A percentile compares a stretch with the other conserved stretches of the same genome.
Evolutionary conservation across 2,797 vertebrate genomes (phyloP).

Genomic region (Aratinga solstitialis): DNA sequence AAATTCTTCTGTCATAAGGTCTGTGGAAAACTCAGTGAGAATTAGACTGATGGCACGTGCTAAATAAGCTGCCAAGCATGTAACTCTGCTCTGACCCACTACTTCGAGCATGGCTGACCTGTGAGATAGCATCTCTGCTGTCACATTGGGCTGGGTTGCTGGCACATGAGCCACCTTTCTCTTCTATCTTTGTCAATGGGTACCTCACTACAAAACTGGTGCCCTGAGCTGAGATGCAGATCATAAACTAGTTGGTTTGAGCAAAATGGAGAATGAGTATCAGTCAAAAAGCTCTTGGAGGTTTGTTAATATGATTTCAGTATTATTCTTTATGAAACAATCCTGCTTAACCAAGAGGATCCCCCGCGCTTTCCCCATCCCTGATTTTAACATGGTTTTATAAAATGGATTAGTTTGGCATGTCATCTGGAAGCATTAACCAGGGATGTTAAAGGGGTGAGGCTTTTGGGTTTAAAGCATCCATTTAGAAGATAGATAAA

Average conservation of each 20-base stretch:
- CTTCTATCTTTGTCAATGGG: background rate
- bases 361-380: background rate
- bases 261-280: background rate
- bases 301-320: background rate
- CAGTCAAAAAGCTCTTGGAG: background rate
- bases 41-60: background rate
- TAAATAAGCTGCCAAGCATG: background rate
- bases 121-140: background rate
- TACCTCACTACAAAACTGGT: background rate
- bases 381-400: slow-evolving; percentile 28
- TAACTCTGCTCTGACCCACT: background rate
- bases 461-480: slow-evolving; percentile 7
- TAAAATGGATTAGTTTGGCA: background rate
- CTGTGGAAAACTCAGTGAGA: background rate
- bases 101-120: background rate
- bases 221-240: background rate
- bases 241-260: background rate
- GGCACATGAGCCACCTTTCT: background rate
- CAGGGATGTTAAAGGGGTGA: slow-evolving; percentile 35
- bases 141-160: background rate
- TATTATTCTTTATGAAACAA: background rate
- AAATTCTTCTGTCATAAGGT: slow-evolving; percentile 12
- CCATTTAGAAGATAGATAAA: slow-evolving; percentile 22
- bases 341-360: background rate
- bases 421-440: slow-evolving; percentile 30